phyloP scores from a whole-genome alignment of 1,140 invertebrate genomes.

The Akabosia matsudoensis region DNA sequence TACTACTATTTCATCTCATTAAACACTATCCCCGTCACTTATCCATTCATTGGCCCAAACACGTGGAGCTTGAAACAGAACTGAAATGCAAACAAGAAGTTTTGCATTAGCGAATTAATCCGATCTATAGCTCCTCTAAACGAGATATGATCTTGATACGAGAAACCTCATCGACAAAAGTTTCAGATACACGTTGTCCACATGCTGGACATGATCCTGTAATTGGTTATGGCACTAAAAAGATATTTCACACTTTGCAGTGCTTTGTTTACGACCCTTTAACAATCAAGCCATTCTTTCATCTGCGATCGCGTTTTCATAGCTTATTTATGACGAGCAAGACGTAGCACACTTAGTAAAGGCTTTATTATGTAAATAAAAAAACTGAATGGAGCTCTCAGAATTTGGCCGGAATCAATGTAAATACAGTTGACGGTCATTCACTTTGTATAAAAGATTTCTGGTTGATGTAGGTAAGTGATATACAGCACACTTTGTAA shows the following conservation, averaged over 20 bases:
- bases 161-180: too few species aligned
- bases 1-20: conserved; percentile 11
- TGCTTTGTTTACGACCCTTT: background rate
- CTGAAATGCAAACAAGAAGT: background rate
- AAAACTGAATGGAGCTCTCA: background rate
- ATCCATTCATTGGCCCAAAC: too few species aligned
- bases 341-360: background rate
- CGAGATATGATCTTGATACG: too few species aligned
- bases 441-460: background rate
- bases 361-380: conserved; percentile 14
- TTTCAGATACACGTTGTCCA: too few species aligned
- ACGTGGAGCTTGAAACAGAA: background rate
- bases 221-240: too few species aligned
- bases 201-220: too few species aligned
- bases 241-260: too few species aligned
- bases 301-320: conserved; percentile 5
- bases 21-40: background rate
- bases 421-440: conserved; percentile 5
- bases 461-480: conserved; percentile 21
- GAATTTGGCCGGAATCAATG: too few species aligned
- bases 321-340: background rate
- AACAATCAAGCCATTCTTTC: conserved; percentile 7
- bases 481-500: conserved; percentile 9
- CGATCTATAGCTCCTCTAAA: background rate
- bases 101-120: conserved; percentile 6